Conservation (phyloP, 2,113 vertebrate species). For the Nyctibius bracteatus region DNA sequence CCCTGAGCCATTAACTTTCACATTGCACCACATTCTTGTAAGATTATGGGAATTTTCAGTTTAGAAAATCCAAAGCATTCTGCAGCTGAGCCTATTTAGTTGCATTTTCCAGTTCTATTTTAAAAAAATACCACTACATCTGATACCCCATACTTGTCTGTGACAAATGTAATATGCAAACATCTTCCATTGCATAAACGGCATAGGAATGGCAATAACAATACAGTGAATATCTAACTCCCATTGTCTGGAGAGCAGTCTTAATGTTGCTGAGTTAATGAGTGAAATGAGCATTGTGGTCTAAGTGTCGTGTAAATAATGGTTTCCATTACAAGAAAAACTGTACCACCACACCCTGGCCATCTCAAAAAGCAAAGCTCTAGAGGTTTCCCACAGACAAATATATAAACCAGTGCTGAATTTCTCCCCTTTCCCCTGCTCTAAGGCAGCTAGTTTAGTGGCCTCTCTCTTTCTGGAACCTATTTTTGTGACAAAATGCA, state of each 20-base stretch:
- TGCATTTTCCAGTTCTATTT: constrained; percentile 53
- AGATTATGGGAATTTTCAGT: constrained; percentile 57
- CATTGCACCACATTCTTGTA: constrained; percentile 45
- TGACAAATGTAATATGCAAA: constrained; percentile 57
- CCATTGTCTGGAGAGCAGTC: constrained; percentile 15
- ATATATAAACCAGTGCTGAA: constrained; percentile 41
- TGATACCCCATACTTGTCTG: constrained; percentile 53
- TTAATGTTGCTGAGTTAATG: constrained; percentile 49
- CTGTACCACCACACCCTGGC: constrained; percentile 22
- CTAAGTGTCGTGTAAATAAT: constrained; percentile 56
- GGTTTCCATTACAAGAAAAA: constrained; percentile 46
- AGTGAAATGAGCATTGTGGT: constrained; percentile 40
- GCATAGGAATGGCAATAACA: constrained; percentile 30
- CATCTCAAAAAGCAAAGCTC: constrained; percentile 52
- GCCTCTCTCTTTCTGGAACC: background rate
- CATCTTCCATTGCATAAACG: constrained; percentile 29
- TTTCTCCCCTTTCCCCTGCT: background rate
- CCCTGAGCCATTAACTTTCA: constrained; percentile 37
- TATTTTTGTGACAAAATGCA: constrained; percentile 10
- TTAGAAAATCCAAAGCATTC: constrained; percentile 44
- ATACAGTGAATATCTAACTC: constrained; percentile 29
- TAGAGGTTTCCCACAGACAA: constrained; percentile 48
- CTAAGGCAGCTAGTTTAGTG: background rate
- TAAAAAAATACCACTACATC: constrained; percentile 50
- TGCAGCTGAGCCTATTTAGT: constrained; percentile 46